Base-by-base conservation (phyloP, 1,140 invertebrate genomes). In the Drosophila nasuta region DNA sequence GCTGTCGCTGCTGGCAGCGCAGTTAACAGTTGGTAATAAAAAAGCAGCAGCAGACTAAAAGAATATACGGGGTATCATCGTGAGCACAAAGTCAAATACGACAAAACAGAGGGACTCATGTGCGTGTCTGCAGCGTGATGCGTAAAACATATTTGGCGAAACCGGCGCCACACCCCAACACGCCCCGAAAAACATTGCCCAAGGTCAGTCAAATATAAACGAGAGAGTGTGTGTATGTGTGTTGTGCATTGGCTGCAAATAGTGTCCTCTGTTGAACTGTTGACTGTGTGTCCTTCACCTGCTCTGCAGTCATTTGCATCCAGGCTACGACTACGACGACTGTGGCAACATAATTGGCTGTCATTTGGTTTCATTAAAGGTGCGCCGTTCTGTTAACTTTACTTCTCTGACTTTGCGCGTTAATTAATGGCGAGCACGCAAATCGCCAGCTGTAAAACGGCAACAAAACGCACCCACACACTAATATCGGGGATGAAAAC, bases 341-440 rank as follows among this genome's bases (percentile, higher is more conserved):
- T 38, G 35, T 11, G 54, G 56, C 56, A 45, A 46, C 62, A 64
- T 64, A 52, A 64, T 64, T 51, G 62, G 1, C 45, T 10, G n/a
- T 8, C 28, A 62, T 62, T 62, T 62, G 45, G 58, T 48, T 48
- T 48, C 30, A 41, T 38, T 41, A 20, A 49, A 38, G 60, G 15
- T 30, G 46, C 17, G 48, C 17, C 60, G 33, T 5, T 15, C 45
- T 15, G 20, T 46, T 30, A 33, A 46, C 20, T 33, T 20, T 4
- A 13, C 30, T 52, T 35, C 7, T 41, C 5, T 78, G 60, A 52
- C 52, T 64, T 68, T 46, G 28, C 45, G 28, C 45, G 67, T 66
- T 85, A 85, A 85, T 85, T 80, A 86, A 85, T 78, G 75, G 73
- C 77, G 20, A 46, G 65, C 82, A 85, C 81, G 81, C 81, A 86